Evolutionary conservation across 2,888 invertebrate genomes (phyloP).

Genomic region (Mythimna pallens): DNA sequence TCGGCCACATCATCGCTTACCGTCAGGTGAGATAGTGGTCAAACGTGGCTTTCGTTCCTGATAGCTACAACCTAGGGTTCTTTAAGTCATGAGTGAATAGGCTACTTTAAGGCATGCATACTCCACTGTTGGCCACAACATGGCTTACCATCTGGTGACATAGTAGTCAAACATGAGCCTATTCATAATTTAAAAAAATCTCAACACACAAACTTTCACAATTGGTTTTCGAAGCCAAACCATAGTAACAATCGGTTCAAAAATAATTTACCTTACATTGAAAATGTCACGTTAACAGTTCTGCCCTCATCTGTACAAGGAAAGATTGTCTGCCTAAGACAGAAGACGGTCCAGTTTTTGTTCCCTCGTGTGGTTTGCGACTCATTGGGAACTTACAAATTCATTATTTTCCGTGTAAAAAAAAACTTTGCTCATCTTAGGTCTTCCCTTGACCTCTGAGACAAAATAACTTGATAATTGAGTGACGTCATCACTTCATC

Average conservation of each 20-base stretch:
- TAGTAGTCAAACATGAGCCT: too few species aligned
- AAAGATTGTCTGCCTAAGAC: constrained; percentile 59
- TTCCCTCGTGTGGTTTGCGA: constrained; percentile 51
- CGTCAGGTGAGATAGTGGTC: too few species aligned
- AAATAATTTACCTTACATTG: background rate
- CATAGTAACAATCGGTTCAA: too few species aligned
- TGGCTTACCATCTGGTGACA: too few species aligned
- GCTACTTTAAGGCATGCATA: too few species aligned
- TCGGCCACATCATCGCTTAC: too few species aligned
- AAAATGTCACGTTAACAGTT: constrained; percentile 8
- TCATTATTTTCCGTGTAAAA: constrained; percentile 59
- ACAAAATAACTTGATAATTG: constrained; percentile 18
- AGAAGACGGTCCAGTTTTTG: constrained; percentile 59
- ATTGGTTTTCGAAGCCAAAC: background rate
- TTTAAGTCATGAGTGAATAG: too few species aligned
- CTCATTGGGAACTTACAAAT: constrained; percentile 64
- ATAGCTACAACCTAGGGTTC: too few species aligned
- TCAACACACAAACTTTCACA: too few species aligned
- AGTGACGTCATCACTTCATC: constrained; percentile 14
- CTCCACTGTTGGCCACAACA: too few species aligned
- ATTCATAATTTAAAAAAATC: too few species aligned
- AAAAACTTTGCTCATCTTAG: constrained; percentile 32
- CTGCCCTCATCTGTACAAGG: constrained; percentile 50
- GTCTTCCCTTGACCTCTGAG: constrained; percentile 45
- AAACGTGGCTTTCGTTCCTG: too few species aligned